Base-by-base conservation (phyloP, 2,888 invertebrate species). In the Amphipoea lucens region DNA sequence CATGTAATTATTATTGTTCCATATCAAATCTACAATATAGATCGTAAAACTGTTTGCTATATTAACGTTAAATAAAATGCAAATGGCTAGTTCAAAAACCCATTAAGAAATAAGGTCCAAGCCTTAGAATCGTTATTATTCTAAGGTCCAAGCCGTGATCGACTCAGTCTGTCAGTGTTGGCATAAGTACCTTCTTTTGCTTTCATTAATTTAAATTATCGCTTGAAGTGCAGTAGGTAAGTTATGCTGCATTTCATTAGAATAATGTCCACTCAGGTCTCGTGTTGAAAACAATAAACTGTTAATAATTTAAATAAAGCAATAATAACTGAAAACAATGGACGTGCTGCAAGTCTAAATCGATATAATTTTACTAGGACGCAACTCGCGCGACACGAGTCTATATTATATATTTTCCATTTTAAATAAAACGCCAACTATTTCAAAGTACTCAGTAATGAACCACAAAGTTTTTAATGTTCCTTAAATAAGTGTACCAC, bases 1-100 rank as follows among this genome's bases (percentile, higher is more conserved):
- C 20, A 29, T 23, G 6, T 36, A 6, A 68, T 62, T 20, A 51
- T 48, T 54, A 68, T 51, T 65, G 51, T 60, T 63, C 60, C 54
- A 40, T 69, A 81, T 14, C 1, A 72, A 75, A 73, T 72, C 9
- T 29, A 83, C 36, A 76, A 67, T 67, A 67, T 48, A 48, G 36
- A 62, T 54, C 75, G 67, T 82, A 62, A 79, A 72, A 23, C 23
- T 17, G 17, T 66, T 51, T 36, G 23, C 23, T 45, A 12, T 40
- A 40, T 4, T 68, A 29, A 48, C 1, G 9, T 51, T 7, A 54
- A n/a, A 54, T 77, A 23, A 29, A 45, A 57, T 36, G 9, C 48
- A 29, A 78, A 57, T 57, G 9, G 17, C 48, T 42, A 20, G 12
- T 48, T 65, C 14, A 57, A 36, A 51, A 72, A 48, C 7, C 45